Percentiles rank a stretch among this genome's conserved stretches.
These are phyloP conservation scores for Agapostemon virescens DNA, from an alignment of 2,888 invertebrate species.

Conservation along the genomic window DNA sequence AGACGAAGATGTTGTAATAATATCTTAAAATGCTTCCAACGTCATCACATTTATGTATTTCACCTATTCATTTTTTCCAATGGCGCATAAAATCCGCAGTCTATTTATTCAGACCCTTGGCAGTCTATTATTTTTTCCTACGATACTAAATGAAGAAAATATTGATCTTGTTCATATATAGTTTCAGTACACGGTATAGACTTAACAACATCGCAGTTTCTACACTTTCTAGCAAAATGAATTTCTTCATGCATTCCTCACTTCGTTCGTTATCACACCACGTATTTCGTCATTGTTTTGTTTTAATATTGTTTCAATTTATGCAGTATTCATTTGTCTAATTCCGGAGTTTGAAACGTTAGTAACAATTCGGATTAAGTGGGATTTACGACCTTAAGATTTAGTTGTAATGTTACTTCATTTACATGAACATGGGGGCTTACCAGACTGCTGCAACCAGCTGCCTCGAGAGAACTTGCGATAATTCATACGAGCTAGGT, in stretches of 20 bases:
- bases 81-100: no score
- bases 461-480: constrained; percentile 20
- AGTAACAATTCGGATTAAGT: constrained; percentile 25
- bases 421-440: constrained; percentile 41
- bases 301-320: not conserved
- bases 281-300: no score
- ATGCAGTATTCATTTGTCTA: not conserved
- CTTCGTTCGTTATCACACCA: not conserved
- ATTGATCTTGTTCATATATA: not conserved
- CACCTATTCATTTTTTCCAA: no score
- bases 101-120: not conserved
- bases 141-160: not conserved
- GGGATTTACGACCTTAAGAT: constrained; percentile 21
- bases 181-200: not conserved
- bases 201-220: not conserved
- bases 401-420: constrained; percentile 33
- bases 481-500: constrained; percentile 3
- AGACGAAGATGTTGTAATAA: not conserved
- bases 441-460: constrained; percentile 4
- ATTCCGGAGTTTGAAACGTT: not conserved
- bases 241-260: not conserved
- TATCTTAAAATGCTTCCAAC: not conserved
- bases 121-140: not conserved
- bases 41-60: no score
- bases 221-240: not conserved